These are phyloP conservation scores for Hyperoplus lanceolatus DNA, from an alignment of 2,797 vertebrate species.

Conservation along the genomic window DNA sequence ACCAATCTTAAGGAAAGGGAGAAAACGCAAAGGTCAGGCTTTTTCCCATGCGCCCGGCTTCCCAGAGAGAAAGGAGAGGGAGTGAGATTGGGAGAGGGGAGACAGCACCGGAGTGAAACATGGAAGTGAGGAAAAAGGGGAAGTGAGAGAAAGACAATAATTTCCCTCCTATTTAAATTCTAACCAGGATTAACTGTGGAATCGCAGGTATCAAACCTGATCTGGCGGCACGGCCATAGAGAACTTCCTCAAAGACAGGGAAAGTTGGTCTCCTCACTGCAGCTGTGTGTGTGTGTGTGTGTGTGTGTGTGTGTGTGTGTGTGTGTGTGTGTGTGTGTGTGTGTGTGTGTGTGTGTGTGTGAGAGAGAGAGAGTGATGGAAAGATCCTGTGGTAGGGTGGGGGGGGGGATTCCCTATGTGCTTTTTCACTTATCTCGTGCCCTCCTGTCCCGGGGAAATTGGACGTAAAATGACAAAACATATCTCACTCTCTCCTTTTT, in stretches of 20 bases:
- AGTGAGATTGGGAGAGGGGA: constrained; percentile 60
- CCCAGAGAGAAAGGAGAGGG: constrained; percentile 52
- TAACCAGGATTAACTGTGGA: constrained; percentile 84
- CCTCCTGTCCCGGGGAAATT: constrained; percentile 60
- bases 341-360: too few species aligned
- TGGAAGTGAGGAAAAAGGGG: constrained; percentile 31
- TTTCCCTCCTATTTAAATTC: constrained; percentile 85
- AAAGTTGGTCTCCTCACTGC: constrained; percentile 64
- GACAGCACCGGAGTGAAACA: constrained; percentile 48
- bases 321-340: too few species aligned
- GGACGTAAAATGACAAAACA: constrained; percentile 71
- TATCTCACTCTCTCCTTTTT: constrained; percentile 60
- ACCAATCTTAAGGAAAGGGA: constrained; percentile 86
- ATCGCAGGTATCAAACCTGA: constrained; percentile 82
- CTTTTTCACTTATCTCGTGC: constrained; percentile 77
- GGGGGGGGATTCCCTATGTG: constrained; percentile 61
- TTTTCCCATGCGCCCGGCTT: constrained; percentile 60
- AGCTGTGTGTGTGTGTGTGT: constrained; percentile 32
- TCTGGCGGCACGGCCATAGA: constrained; percentile 67
- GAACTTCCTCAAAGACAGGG: constrained; percentile 71
- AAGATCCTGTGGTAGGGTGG: constrained; percentile 24
- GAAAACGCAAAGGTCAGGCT: constrained; percentile 87
- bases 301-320: background rate
- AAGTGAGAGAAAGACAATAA: constrained; percentile 86
- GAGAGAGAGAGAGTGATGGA: constrained; percentile 27